Evolutionary conservation across 2,797 vertebrate species (phyloP).

Genomic region (Ciconia nigra): DNA sequence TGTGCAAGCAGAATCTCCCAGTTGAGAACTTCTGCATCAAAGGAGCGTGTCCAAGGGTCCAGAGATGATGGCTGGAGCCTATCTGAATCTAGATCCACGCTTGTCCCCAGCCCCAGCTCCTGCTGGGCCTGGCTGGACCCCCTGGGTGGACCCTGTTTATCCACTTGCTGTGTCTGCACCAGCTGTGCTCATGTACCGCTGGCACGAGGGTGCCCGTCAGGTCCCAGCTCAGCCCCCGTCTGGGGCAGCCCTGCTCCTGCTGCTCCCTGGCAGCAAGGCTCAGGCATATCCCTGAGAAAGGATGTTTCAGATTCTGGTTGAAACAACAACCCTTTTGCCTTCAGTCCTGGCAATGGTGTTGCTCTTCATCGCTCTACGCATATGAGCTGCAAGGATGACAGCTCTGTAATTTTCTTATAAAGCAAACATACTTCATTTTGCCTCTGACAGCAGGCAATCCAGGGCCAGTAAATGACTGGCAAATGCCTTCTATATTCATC

Average conservation of each 20-base stretch:
- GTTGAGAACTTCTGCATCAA: not conserved
- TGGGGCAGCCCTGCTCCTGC: not conserved
- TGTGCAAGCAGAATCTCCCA: not conserved
- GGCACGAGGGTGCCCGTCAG: no score
- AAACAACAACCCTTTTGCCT: not conserved
- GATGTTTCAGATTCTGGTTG: not conserved
- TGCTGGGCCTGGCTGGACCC: not conserved
- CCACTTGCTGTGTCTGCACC: not conserved
- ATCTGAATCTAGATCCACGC: not conserved
- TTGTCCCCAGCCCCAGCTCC: not conserved
- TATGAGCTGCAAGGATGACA: not conserved
- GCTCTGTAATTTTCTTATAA: constrained; percentile 8
- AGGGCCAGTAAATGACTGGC: constrained; percentile 78
- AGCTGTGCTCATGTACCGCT: not conserved
- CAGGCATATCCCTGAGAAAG: not conserved
- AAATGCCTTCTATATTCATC: constrained; percentile 78
- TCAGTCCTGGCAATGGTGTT: not conserved
- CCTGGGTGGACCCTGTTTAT: not conserved
- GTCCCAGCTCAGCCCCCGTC: accelerated
- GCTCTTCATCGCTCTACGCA: not conserved
- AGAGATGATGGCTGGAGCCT: not conserved
- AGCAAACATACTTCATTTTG: constrained; percentile 21
- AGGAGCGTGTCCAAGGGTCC: not conserved
- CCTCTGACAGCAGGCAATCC: constrained; percentile 78
- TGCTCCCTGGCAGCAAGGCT: not conserved